Percentiles rank a stretch among this genome's conserved stretches.
Conservation (phyloP, 1,140 invertebrate species). For the Episyrphus balteatus region DNA sequence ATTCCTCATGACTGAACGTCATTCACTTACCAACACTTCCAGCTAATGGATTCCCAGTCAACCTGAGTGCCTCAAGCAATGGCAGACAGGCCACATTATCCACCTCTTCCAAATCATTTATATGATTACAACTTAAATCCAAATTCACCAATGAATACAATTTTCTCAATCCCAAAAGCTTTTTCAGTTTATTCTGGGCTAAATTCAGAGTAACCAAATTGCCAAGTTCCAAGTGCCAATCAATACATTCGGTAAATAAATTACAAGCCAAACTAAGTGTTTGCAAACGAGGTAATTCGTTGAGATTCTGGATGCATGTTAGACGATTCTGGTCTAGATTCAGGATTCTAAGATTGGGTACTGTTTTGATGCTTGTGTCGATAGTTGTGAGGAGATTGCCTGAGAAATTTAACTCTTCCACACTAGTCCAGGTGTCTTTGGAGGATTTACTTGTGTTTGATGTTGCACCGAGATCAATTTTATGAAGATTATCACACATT, state of each 20-base stretch:
- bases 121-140: slow-evolving; percentile 76
- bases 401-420: slow-evolving; percentile 62
- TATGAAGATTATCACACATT: slow-evolving; percentile 65
- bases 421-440: slow-evolving; percentile 46
- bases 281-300: slow-evolving; percentile 62
- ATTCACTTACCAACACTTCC: slow-evolving; percentile 33
- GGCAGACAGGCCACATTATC: slow-evolving; percentile 67
- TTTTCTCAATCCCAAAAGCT: slow-evolving; percentile 66
- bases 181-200: slow-evolving; percentile 71
- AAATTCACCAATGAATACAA: slow-evolving; percentile 73
- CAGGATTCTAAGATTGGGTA: slow-evolving; percentile 62
- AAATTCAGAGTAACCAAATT: slow-evolving; percentile 82
- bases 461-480: slow-evolving; percentile 36
- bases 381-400: slow-evolving; percentile 67
- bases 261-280: slow-evolving; percentile 71
- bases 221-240: slow-evolving; percentile 75
- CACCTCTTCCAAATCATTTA: slow-evolving; percentile 71
- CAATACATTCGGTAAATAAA: slow-evolving; percentile 52
- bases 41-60: slow-evolving; percentile 84
- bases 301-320: slow-evolving; percentile 61
- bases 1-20: background rate
- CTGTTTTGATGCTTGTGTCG: slow-evolving; percentile 67
- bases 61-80: slow-evolving; percentile 70
- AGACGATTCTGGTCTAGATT: slow-evolving; percentile 69
- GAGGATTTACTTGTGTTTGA: slow-evolving; percentile 11